These are phyloP conservation scores for Bradysia coprophila DNA, from an alignment of 1,140 invertebrate species.

Conservation along the genomic window DNA sequence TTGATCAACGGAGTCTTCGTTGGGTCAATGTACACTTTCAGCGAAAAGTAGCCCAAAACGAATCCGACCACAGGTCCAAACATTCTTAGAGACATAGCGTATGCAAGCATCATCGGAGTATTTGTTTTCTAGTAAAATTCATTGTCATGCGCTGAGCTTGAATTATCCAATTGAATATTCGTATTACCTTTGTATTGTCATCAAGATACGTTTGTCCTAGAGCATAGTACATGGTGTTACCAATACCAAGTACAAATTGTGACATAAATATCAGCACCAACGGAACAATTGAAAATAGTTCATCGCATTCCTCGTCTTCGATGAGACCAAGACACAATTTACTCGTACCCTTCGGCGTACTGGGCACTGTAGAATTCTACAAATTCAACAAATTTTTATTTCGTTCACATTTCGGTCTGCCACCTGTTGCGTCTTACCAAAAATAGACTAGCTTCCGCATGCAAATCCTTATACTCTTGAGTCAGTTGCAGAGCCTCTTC, in stretches of 20 bases:
- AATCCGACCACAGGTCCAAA: slow-evolving; percentile 17
- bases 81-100: slow-evolving; percentile 18
- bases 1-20: slow-evolving; percentile 37
- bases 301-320: slow-evolving; percentile 23
- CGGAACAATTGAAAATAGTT: slow-evolving; percentile 28
- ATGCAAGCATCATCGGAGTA: slow-evolving; percentile 35
- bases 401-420: too few species aligned
- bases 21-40: slow-evolving; percentile 44
- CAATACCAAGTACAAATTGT: slow-evolving; percentile 48
- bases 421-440: too few species aligned
- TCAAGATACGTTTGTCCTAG: slow-evolving; percentile 49
- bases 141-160: too few species aligned
- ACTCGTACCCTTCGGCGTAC: slow-evolving; percentile 7
- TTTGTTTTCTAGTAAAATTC: slow-evolving; percentile 47
- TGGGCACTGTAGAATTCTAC: too few species aligned
- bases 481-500: slow-evolving; percentile 27
- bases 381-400: too few species aligned
- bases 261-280: slow-evolving; percentile 44
- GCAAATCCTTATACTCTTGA: slow-evolving; percentile 25
- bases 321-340: neutral
- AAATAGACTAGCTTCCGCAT: too few species aligned
- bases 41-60: slow-evolving; percentile 34
- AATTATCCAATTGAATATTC: too few species aligned
- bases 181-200: slow-evolving; percentile 49
- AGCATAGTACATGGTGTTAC: slow-evolving; percentile 44